Evolutionary conservation across 2,888 invertebrate genomes (phyloP).

Genomic region (Trimorus sp.): DNA sequence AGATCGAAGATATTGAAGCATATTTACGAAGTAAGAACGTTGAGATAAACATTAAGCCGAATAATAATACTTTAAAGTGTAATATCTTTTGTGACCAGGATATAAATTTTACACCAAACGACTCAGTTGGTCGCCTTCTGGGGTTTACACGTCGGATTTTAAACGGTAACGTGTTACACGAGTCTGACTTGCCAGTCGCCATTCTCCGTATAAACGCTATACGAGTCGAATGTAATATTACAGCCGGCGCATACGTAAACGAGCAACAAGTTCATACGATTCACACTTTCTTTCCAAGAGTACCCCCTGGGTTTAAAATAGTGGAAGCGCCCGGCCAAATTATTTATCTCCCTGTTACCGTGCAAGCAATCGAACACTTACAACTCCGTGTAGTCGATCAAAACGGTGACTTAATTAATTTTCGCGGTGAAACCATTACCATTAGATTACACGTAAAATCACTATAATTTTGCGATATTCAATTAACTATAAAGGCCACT

Average conservation of each 20-base stretch:
- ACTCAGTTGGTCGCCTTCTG: too few species aligned
- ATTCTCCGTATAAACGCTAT: slow-evolving; percentile 34
- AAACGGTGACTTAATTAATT: slow-evolving; percentile 64
- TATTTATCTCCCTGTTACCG: slow-evolving; percentile 67
- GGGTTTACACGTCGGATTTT: too few species aligned
- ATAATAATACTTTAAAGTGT: too few species aligned
- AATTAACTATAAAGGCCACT: too few species aligned
- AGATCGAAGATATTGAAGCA: slow-evolving; percentile 72
- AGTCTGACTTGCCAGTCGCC: slow-evolving; percentile 30
- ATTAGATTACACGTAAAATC: slow-evolving; percentile 64
- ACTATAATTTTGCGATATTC: too few species aligned
- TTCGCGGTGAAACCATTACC: slow-evolving; percentile 66
- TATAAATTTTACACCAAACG: too few species aligned
- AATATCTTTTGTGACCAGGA: too few species aligned
- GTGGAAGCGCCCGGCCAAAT: slow-evolving; percentile 71
- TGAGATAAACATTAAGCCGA: too few species aligned
- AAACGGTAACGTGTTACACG: too few species aligned
- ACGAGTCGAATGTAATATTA: slow-evolving; percentile 55
- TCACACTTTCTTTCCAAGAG: slow-evolving; percentile 39
- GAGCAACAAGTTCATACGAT: slow-evolving; percentile 35
- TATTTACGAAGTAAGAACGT: slow-evolving; percentile 60
- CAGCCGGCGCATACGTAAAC: slow-evolving; percentile 36
- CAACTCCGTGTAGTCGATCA: slow-evolving; percentile 68
- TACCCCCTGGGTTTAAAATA: slow-evolving; percentile 73
- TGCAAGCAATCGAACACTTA: slow-evolving; percentile 61